phyloP scores from a whole-genome alignment of 2,113 vertebrate species.

The Clinocottus analis region DNA sequence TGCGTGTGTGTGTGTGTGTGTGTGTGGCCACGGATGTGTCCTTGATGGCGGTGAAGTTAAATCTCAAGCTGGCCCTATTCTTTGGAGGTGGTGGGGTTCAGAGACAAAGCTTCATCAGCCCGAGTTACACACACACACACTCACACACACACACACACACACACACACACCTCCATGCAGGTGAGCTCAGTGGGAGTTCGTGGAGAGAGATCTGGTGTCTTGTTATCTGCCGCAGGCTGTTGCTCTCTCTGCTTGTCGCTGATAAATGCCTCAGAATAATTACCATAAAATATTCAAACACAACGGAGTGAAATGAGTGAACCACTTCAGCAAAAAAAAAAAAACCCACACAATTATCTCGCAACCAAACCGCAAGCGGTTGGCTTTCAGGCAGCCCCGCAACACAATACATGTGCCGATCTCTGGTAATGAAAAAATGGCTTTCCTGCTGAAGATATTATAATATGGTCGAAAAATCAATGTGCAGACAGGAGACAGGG shows the following conservation, averaged over 20 bases:
- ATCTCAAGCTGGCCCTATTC: constrained; percentile 47
- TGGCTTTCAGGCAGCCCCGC: background rate
- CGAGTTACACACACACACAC: background rate
- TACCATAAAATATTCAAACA: constrained; percentile 48
- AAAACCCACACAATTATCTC: constrained; percentile 11
- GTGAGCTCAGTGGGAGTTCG: constrained; percentile 36
- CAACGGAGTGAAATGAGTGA: constrained; percentile 5
- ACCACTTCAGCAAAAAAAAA: constrained; percentile 11
- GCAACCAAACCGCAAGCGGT: background rate
- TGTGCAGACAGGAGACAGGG: too few relatives aligned
- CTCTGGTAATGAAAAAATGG: background rate
- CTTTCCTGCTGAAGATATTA: background rate
- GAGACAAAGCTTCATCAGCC: constrained; percentile 46
- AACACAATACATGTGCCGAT: background rate
- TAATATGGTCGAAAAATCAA: background rate
- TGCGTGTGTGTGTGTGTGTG: constrained; percentile 15
- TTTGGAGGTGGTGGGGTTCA: background rate
- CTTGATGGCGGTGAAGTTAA: constrained; percentile 50
- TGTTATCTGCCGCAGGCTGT: constrained; percentile 40
- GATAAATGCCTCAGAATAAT: constrained; percentile 39
- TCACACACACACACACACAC: constrained; percentile 23
- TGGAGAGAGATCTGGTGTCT: constrained; percentile 39
- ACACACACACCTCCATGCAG: constrained; percentile 14
- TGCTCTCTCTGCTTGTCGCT: constrained; percentile 15
- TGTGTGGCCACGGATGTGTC: constrained; percentile 26